Conservation (phyloP, 2,888 invertebrate species). For the Drosophila multiciliata region DNA sequence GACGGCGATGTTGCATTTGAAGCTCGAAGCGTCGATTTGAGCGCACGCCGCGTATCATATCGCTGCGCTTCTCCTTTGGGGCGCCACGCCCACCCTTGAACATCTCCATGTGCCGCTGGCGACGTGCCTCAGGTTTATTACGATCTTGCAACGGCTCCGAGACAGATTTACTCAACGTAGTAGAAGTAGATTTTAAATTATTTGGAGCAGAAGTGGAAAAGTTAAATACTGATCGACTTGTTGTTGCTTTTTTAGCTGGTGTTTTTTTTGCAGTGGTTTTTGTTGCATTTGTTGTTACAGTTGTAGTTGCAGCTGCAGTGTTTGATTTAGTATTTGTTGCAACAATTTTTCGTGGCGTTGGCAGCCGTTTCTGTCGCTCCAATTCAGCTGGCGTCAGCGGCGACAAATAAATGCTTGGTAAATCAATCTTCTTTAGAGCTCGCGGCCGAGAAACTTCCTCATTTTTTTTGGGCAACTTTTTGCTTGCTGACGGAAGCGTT, state of each 20-base stretch:
- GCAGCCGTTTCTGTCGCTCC: conserved; percentile 12
- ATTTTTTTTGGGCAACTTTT: conserved; percentile 13
- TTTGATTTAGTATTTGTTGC: conserved; percentile 2
- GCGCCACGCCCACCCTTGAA: conserved; percentile 74
- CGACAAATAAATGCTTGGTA: conserved; percentile 14
- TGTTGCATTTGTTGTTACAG: neutral
- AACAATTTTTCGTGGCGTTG: conserved; percentile 21
- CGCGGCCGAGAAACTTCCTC: conserved; percentile 40
- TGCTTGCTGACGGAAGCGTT: conserved; percentile 19
- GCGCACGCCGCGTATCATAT: conserved; percentile 88
- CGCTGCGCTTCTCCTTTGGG: conserved; percentile 33
- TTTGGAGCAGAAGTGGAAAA: conserved; percentile 48
- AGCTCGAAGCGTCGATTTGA: conserved; percentile 90
- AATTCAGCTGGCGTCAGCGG: conserved; percentile 13
- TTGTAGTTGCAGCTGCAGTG: neutral
- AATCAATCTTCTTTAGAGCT: conserved; percentile 60
- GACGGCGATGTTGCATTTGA: conserved; percentile 88
- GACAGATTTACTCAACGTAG: neutral
- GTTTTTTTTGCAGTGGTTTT: neutral
- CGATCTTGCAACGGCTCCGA: neutral
- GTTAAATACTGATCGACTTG: conserved; percentile 55
- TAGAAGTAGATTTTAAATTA: conserved; percentile 21
- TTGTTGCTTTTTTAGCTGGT: neutral
- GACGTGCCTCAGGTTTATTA: conserved; percentile 71
- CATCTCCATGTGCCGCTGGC: conserved; percentile 80